Conservation (phyloP, 2,888 invertebrate genomes). For the Brachynemurus nebulosus region DNA sequence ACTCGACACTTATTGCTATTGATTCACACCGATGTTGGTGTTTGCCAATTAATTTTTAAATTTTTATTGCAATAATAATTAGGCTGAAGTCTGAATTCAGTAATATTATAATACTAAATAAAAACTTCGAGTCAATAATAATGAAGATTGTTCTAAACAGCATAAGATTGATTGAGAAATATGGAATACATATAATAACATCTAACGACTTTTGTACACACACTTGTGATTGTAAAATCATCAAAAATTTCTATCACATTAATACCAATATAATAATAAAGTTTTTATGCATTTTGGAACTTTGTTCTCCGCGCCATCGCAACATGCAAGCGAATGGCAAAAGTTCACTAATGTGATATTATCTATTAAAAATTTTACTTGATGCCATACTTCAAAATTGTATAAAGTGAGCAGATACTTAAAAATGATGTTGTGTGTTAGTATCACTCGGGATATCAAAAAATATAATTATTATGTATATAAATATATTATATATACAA, state of each 20-base stretch:
- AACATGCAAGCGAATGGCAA: constrained; percentile 4
- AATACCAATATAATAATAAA: constrained; percentile 23
- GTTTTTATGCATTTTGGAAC: constrained; percentile 1
- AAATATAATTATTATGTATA: constrained; percentile 8
- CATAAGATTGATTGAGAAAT: constrained; percentile 34
- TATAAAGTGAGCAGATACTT: constrained; percentile 10
- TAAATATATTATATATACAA: constrained; percentile 7
- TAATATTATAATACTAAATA: too few relatives aligned
- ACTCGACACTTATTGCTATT: constrained; percentile 34
- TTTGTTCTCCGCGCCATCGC: constrained; percentile 3
- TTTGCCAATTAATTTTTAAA: too few relatives aligned
- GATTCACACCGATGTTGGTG: too few relatives aligned
- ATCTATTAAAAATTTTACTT: background rate
- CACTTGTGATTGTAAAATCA: constrained; percentile 50
- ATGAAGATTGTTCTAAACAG: background rate
- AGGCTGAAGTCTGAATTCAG: too few relatives aligned
- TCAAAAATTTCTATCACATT: constrained; percentile 55
- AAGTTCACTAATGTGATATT: background rate
- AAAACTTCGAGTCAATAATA: background rate
- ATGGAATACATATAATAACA: constrained; percentile 26
- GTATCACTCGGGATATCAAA: constrained; percentile 10
- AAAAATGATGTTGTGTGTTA: constrained; percentile 7
- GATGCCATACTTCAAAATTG: constrained; percentile 7
- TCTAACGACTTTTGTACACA: constrained; percentile 36
- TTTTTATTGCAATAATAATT: too few relatives aligned